These are phyloP conservation scores for Epistrophe eligans DNA, from an alignment of 2,888 invertebrate genomes.

Conservation along the genomic window DNA sequence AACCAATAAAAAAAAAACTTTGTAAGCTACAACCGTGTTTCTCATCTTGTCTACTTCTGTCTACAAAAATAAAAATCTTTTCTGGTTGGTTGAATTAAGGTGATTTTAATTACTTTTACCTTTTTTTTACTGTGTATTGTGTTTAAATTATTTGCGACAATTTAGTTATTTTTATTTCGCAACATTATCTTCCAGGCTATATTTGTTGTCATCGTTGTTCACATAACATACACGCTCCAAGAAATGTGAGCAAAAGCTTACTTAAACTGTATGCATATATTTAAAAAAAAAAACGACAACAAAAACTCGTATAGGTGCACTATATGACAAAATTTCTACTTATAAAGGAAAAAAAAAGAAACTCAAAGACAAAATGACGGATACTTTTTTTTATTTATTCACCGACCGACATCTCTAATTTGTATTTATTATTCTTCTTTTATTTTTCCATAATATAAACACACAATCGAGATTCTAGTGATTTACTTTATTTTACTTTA, in stretches of 20 bases:
- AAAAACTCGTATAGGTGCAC: constrained; percentile 34
- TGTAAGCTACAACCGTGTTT: too few species aligned
- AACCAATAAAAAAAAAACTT: too few species aligned
- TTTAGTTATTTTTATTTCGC: neutral
- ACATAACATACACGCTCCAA: constrained; percentile 34
- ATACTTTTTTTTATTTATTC: constrained; percentile 48
- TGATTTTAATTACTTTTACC: too few species aligned
- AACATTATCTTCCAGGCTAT: neutral
- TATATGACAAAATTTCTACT: constrained; percentile 25
- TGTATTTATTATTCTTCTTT: neutral
- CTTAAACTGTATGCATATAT: constrained; percentile 18
- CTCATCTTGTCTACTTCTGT: too few species aligned
- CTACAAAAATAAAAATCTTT: too few species aligned
- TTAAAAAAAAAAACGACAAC: neutral
- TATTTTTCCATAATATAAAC: neutral
- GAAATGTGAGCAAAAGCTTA: constrained; percentile 30
- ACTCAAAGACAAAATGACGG: constrained; percentile 16
- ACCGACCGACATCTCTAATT: constrained; percentile 45
- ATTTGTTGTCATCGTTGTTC: neutral
- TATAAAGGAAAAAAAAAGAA: constrained; percentile 9
- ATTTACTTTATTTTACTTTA: constrained; percentile 41
- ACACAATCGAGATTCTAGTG: neutral
- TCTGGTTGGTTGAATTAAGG: too few species aligned
- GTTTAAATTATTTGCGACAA: too few species aligned
- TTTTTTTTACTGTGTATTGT: too few species aligned